Conservation (phyloP, 2,888 invertebrate species). For the Orthosia gothica region DNA sequence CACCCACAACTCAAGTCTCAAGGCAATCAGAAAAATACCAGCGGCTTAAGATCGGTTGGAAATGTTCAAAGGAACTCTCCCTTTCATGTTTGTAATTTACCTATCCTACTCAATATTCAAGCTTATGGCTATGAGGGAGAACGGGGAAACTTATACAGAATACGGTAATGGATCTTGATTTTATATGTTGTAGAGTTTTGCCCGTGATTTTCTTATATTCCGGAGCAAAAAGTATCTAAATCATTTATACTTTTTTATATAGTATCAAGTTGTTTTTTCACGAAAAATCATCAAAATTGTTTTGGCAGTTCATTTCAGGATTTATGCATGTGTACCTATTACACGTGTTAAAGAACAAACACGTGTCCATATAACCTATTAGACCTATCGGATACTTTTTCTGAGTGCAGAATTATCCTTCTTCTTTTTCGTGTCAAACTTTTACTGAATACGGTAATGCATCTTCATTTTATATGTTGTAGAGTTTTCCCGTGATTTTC, state of each 20-base stretch:
- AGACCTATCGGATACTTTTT: too few species aligned
- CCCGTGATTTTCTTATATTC: conserved; percentile 25
- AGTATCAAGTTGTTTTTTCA: too few species aligned
- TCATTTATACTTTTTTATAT: too few species aligned
- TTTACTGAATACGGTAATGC: conserved; percentile 48
- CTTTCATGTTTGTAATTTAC: conserved; percentile 27
- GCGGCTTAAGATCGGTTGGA: not conserved
- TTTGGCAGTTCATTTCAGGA: not conserved
- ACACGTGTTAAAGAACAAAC: too few species aligned
- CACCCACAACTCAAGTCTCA: not conserved
- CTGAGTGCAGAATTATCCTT: too few species aligned
- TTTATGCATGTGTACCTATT: too few species aligned
- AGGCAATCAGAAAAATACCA: not conserved
- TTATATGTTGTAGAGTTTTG: not conserved
- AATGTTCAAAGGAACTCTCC: conserved; percentile 1
- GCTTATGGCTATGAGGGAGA: conserved; percentile 1
- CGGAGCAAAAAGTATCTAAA: not conserved
- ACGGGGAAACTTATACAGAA: conserved; percentile 35
- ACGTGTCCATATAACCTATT: too few species aligned
- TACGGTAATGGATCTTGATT: conserved; percentile 37
- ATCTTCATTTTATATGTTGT: not conserved
- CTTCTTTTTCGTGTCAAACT: conserved; percentile 5
- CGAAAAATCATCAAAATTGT: conserved; percentile 3
- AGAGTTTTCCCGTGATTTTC: conserved; percentile 9
- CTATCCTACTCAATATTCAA: conserved; percentile 33